Evolutionary conservation across 1,140 invertebrate genomes (phyloP).

Genomic region (Pseudoatta argentina): DNA sequence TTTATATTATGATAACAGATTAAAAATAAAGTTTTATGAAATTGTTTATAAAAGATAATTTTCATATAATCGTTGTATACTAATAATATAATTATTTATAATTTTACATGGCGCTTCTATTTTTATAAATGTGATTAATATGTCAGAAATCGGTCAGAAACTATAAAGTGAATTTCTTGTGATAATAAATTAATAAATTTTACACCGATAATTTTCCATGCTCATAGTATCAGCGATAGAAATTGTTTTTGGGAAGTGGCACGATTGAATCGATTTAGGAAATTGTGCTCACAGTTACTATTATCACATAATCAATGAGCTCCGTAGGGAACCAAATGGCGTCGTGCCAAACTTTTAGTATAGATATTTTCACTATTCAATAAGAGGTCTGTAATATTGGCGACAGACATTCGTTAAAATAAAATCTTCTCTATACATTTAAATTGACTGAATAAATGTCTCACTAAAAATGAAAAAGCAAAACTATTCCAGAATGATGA

Average conservation of each 20-base stretch:
- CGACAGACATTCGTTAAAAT: conserved; percentile 45
- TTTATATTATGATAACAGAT: not conserved
- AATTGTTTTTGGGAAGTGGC: conserved; percentile 16
- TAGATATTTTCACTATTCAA: conserved; percentile 13
- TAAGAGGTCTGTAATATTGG: conserved; percentile 65
- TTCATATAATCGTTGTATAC: not conserved
- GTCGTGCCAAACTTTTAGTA: conserved; percentile 69
- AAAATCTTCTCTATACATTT: not conserved
- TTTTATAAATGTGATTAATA: not conserved
- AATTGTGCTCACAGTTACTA: conserved; percentile 59
- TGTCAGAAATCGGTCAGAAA: not conserved
- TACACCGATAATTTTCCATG: conserved; percentile 10
- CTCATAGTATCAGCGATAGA: not conserved
- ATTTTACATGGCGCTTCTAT: not conserved
- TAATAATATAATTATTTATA: not conserved
- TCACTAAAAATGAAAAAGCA: not conserved
- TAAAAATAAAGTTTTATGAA: conserved; percentile 5
- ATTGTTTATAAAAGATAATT: not conserved
- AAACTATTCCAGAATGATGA: not conserved
- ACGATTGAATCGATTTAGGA: conserved; percentile 62
- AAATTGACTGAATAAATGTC: conserved; percentile 24
- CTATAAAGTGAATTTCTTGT: conserved; percentile 22
- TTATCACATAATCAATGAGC: conserved; percentile 73
- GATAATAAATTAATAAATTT: conserved; percentile 13
- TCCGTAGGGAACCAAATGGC: conserved; percentile 63